Conservation (phyloP, 2,797 vertebrate species). For the Typhlichthys eigenmanni region DNA sequence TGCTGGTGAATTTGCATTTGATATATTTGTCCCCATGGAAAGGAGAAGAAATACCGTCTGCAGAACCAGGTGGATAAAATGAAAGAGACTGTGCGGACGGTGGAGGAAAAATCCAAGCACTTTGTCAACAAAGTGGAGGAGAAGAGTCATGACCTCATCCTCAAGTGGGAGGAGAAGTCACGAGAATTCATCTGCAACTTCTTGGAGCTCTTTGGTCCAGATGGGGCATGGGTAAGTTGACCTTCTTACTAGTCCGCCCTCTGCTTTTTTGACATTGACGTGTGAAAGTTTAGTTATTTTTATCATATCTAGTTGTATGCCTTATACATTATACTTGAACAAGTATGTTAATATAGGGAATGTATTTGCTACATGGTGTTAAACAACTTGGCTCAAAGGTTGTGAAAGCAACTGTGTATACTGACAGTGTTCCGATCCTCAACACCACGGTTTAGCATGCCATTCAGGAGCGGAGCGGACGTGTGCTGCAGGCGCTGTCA, state of each 20-base stretch:
- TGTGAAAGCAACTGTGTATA: background rate
- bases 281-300: too few species aligned
- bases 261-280: too few species aligned
- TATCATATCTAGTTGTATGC: too few species aligned
- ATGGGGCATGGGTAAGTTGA: constrained; percentile 90
- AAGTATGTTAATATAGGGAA: too few species aligned
- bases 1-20: background rate
- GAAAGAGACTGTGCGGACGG: constrained; percentile 96
- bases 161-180: constrained; percentile 99
- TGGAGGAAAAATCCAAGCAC: constrained; percentile 96
- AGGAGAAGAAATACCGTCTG: constrained; percentile 96
- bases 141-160: constrained; percentile 97
- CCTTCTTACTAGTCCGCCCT: constrained; percentile 11
- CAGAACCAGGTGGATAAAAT: constrained; percentile 98
- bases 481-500: constrained; percentile 94
- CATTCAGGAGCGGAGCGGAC: constrained; percentile 92
- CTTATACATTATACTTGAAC: too few species aligned
- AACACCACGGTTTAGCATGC: constrained; percentile 76
- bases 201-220: constrained; percentile 94
- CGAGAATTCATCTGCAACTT: constrained; percentile 97
- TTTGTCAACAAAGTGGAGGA: constrained; percentile 97
- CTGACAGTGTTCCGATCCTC: background rate
- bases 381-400: too few species aligned
- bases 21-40: background rate
- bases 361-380: too few species aligned